Evolutionary conservation across 2,113 vertebrate genomes (phyloP).

Genomic region (Tenebrosternarchus preto): DNA sequence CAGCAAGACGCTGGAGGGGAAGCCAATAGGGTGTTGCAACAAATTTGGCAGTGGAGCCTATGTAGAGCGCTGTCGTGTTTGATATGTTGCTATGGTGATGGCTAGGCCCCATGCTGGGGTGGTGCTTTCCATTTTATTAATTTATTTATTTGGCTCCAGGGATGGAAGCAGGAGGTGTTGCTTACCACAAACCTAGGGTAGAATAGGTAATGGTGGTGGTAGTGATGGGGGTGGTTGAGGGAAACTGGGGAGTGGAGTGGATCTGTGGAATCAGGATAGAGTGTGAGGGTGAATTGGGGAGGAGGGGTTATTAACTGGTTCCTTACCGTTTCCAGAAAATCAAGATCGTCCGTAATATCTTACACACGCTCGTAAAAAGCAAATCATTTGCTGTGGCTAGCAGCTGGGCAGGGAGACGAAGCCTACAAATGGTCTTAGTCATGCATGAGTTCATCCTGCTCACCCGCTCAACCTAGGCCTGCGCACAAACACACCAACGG

Average conservation of each 20-base stretch:
- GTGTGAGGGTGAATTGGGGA: not conserved
- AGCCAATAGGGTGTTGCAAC: conserved; percentile 58
- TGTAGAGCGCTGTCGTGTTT: conserved; percentile 63
- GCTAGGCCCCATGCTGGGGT: conserved; percentile 45
- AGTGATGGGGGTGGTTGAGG: not conserved
- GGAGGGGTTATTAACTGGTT: conserved; percentile 24
- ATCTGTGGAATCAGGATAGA: too few species aligned
- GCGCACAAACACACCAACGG: not conserved
- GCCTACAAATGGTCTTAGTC: conserved; percentile 19
- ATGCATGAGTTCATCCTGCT: conserved; percentile 21
- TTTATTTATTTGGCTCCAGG: conserved; percentile 49
- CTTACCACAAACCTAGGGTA: conserved; percentile 32
- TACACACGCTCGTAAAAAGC: conserved; percentile 42
- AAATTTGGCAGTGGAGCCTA: conserved; percentile 64
- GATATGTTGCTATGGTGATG: conserved; percentile 60
- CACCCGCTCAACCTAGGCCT: not conserved
- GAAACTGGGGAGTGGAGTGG: too few species aligned
- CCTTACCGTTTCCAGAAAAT: conserved; percentile 52
- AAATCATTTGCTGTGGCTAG: conserved; percentile 34
- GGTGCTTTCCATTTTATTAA: conserved; percentile 51
- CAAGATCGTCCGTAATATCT: conserved; percentile 36
- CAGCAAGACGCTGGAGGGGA: conserved; percentile 55
- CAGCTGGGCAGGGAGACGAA: conserved; percentile 20
- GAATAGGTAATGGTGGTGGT: too few species aligned
- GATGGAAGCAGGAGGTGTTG: conserved; percentile 54